phyloP scores from a whole-genome alignment of 2,888 invertebrate genomes.

The Flexamia atlantica region DNA sequence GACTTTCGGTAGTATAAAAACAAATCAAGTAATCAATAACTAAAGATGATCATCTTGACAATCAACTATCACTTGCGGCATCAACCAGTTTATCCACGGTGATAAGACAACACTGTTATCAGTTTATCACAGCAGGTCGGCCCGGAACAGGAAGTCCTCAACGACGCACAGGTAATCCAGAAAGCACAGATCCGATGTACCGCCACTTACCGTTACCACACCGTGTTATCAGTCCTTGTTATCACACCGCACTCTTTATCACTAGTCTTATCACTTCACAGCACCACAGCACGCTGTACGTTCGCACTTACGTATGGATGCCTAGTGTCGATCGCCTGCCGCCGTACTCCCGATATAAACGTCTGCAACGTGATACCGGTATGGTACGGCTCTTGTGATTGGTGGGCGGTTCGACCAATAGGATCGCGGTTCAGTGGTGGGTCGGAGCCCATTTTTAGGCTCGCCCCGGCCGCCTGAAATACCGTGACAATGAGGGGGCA shows the following conservation, averaged over 20 bases:
- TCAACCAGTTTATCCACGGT: constrained; percentile 11
- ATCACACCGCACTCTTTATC: constrained; percentile 47
- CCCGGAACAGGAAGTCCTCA: neutral
- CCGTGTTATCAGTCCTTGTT: neutral
- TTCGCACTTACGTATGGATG: constrained; percentile 95
- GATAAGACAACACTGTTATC: neutral
- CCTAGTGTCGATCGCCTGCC: constrained; percentile 94
- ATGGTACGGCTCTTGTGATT: constrained; percentile 76
- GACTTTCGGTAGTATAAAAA: neutral
- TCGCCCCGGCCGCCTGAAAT: constrained; percentile 62
- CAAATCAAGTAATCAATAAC: neutral
- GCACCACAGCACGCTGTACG: constrained; percentile 15
- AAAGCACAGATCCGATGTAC: constrained; percentile 44
- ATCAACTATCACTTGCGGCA: neutral
- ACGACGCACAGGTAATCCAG: constrained; percentile 36
- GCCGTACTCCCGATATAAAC: constrained; percentile 86
- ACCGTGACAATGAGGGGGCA: constrained; percentile 52
- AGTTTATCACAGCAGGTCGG: neutral
- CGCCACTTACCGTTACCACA: constrained; percentile 53
- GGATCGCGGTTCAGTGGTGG: constrained; percentile 71
- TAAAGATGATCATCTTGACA: neutral
- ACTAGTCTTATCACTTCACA: constrained; percentile 49
- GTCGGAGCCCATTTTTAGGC: constrained; percentile 65
- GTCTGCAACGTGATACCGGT: constrained; percentile 86
- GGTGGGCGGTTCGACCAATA: constrained; percentile 76